Percentiles rank a stretch among this genome's conserved stretches.
Conservation (phyloP, 2,888 invertebrate species). For the Drosophila setosimentum region DNA sequence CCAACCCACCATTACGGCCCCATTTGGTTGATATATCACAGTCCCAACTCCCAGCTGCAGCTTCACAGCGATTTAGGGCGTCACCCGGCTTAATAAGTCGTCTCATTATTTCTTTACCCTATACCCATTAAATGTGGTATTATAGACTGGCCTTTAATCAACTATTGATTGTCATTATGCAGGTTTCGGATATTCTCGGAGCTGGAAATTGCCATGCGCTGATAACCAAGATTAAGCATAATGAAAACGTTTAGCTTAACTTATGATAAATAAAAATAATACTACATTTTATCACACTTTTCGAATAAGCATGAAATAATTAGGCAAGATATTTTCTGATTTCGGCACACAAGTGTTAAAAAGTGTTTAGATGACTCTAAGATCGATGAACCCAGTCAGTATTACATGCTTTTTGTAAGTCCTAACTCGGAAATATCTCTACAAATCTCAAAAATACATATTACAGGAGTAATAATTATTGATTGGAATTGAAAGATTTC, state of each 20-base stretch:
- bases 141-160: not conserved
- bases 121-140: not conserved
- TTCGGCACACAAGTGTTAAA: no score
- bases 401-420: not conserved
- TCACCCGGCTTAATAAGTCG: conserved; percentile 73
- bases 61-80: conserved; percentile 26
- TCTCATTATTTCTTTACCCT: conserved; percentile 69
- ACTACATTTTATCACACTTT: no score
- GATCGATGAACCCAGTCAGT: no score
- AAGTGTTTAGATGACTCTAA: no score
- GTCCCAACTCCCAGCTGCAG: conserved; percentile 12
- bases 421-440: not conserved
- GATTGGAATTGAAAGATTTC: not conserved
- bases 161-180: not conserved
- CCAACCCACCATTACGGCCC: no score
- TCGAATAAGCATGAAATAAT: no score
- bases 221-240: no score
- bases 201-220: no score
- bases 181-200: not conserved
- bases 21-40: conserved; percentile 35
- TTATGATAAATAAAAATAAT: no score
- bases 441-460: not conserved
- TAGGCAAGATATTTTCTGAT: no score
- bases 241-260: no score
- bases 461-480: not conserved